Base-by-base conservation (phyloP, 2,888 invertebrate species). In the Phyto melanocephala region DNA sequence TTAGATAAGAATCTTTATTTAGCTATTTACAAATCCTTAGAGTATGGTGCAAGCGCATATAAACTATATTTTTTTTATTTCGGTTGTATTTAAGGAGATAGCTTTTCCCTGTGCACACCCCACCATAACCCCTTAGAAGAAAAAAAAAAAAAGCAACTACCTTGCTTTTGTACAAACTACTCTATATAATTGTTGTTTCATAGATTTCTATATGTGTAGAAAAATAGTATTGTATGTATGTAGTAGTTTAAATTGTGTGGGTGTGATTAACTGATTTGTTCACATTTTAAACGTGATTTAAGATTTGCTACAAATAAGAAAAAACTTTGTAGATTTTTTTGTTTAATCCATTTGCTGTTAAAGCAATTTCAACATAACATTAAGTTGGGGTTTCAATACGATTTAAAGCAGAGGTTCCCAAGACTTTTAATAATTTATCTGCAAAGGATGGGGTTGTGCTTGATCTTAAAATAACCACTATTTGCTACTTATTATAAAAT, bases 231-330 rank as follows among this genome's bases (percentile, higher is more conserved):
- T 52, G 24, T 35, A 20, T 33, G 58, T 60, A 20, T 47, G 22
- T 35, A 20, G 54, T 62, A 79, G 83, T 77, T 67, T 42, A 74
- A 70, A 74, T 65, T 86, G 89, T 89, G 90, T 89, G 88, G 89
- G 89, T 90, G 90, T 88, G 89, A 89, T 90, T 89, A 88, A 89
- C 88, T 88, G 89, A 89, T 89, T 89, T 90, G 90, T 88, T 88
- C 90, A 89, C 90, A 90, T 87, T 89, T 85, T 85, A 89, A 89
- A 88, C 89, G 89, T 90, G 89, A 89, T 89, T 89, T 89, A 88
- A 88, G 88, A 89, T 89, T 89, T 89, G 89, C 87, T 86, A 89
- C 88, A 89, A 90, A 88, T 88, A 87, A 37, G 1, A 37, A 58
- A 35, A 35, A 35, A 56, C 11, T 17, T 28, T 33, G 17, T 47